Evolutionary conservation across 2,888 invertebrate genomes (phyloP).

Genomic region (Hirtodrosophila histrioides): DNA sequence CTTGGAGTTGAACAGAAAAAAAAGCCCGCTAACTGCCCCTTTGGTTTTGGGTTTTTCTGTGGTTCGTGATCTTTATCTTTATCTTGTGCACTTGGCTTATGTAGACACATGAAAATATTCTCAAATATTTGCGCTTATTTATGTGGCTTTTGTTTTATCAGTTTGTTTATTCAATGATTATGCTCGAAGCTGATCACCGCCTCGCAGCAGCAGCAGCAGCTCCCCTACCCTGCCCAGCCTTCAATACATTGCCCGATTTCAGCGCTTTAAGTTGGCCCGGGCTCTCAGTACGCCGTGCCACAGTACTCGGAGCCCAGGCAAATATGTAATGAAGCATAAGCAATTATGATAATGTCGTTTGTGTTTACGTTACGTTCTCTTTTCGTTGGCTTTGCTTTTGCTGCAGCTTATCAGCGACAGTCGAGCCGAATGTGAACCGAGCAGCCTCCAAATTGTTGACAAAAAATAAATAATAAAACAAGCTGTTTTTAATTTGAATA

Average conservation of each 20-base stretch:
- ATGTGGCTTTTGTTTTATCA: constrained; percentile 76
- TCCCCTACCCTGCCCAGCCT: constrained; percentile 21
- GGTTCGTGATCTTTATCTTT: constrained; percentile 68
- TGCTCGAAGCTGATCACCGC: constrained; percentile 24
- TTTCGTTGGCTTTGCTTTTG: constrained; percentile 29
- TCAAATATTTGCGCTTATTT: constrained; percentile 73
- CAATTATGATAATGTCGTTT: constrained; percentile 77
- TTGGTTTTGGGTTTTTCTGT: constrained; percentile 16
- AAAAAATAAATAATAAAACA: constrained; percentile 14
- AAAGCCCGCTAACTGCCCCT: constrained; percentile 44
- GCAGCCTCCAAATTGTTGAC: constrained; percentile 50
- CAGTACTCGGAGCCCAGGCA: constrained; percentile 25
- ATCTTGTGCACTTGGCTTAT: constrained; percentile 60
- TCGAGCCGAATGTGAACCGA: constrained; percentile 22
- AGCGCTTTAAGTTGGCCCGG: constrained; percentile 22
- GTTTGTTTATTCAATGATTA: constrained; percentile 74
- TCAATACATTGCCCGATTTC: constrained; percentile 19
- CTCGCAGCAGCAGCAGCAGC: not conserved
- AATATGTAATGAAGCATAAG: constrained; percentile 80
- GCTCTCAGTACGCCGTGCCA: constrained; percentile 4
- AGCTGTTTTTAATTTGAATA: not conserved
- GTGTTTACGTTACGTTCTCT: constrained; percentile 58
- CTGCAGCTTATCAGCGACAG: constrained; percentile 58
- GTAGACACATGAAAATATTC: constrained; percentile 49
- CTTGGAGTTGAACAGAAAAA: not conserved